Conservation (phyloP, 2,888 invertebrate species). For the Schizotus pectinicornis region DNA sequence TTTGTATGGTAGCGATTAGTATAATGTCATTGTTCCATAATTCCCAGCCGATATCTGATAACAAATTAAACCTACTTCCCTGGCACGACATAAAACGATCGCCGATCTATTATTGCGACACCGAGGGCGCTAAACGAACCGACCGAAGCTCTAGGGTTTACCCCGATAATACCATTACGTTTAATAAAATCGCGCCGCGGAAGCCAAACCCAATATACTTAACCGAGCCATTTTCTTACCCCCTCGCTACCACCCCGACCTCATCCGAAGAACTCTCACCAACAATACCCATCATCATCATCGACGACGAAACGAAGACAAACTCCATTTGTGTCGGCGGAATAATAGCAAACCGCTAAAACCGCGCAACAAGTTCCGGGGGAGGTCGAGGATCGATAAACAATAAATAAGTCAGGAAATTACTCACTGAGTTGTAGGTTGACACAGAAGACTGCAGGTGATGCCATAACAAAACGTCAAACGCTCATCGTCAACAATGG, state of each 20-base stretch:
- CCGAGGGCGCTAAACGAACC: neutral
- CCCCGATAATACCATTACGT: constrained; percentile 14
- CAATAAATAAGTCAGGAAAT: constrained; percentile 29
- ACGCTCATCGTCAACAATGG: constrained; percentile 29
- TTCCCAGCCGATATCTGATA: too few species aligned
- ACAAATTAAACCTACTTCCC: too few species aligned
- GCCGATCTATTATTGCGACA: too few species aligned
- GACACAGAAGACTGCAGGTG: constrained; percentile 49
- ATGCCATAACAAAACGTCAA: constrained; percentile 45
- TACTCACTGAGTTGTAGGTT: constrained; percentile 48
- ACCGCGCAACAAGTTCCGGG: constrained; percentile 31
- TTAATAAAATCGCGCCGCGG: constrained; percentile 7
- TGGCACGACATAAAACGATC: too few species aligned
- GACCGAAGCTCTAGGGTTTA: constrained; percentile 19
- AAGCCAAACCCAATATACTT: constrained; percentile 20
- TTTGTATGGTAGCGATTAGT: too few species aligned
- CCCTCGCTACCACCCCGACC: too few species aligned
- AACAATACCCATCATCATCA: neutral
- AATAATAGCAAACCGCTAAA: constrained; percentile 23
- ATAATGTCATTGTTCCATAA: too few species aligned
- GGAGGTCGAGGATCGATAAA: constrained; percentile 23
- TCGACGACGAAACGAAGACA: too few species aligned
- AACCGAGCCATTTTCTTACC: neutral
- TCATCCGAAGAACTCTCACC: neutral
- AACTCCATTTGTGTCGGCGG: too few species aligned